Conservation (phyloP, 2,113 vertebrate genomes). For the Brachyistius frenatus region DNA sequence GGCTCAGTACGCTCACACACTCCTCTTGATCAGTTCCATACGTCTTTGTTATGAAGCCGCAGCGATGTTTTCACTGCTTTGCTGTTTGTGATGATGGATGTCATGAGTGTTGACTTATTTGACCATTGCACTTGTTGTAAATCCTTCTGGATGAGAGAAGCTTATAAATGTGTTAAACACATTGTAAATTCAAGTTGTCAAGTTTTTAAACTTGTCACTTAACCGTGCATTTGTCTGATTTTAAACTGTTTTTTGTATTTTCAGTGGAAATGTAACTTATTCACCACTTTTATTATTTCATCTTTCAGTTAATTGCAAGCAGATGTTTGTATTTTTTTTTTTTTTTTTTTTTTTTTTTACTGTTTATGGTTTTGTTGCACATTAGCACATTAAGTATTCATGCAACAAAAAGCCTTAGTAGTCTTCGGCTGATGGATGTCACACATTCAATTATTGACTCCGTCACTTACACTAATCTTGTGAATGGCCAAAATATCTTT, state of each 20-base stretch:
- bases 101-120: slow-evolving; percentile 36
- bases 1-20: slow-evolving; percentile 48
- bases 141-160: slow-evolving; percentile 19
- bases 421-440: background rate
- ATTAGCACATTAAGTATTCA: background rate
- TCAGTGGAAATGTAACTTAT: slow-evolving; percentile 10
- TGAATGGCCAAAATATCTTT: too few relatives aligned
- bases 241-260: background rate
- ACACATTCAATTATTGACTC: background rate
- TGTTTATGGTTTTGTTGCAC: background rate
- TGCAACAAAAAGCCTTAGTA: background rate
- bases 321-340: slow-evolving; percentile 9
- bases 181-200: slow-evolving; percentile 27
- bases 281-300: slow-evolving; percentile 10
- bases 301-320: slow-evolving; percentile 11
- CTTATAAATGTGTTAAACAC: slow-evolving; percentile 16
- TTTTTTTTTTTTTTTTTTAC: background rate
- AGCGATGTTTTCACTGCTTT: slow-evolving; percentile 36
- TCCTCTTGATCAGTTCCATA: slow-evolving; percentile 35
- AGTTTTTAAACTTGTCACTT: slow-evolving; percentile 13
- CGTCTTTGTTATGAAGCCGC: slow-evolving; percentile 27
- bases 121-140: slow-evolving; percentile 41
- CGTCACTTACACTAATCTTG: background rate
- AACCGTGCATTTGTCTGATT: background rate
- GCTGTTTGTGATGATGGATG: slow-evolving; percentile 40